Base-by-base conservation (phyloP, 1,140 invertebrate species). In the Sitobion miscanthi region DNA sequence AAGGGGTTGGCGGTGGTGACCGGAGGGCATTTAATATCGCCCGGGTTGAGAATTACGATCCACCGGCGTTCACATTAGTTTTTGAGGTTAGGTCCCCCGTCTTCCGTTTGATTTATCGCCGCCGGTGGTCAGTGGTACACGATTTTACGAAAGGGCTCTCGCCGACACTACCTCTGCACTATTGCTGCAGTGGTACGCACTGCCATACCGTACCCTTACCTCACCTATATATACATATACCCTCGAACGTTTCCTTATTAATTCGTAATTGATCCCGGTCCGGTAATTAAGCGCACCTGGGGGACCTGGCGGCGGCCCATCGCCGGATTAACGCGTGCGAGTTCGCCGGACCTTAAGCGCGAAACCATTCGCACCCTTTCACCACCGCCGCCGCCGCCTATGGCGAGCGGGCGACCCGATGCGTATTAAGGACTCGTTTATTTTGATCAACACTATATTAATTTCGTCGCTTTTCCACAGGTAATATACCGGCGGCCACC, bases 251-350 rank as follows among this genome's bases (percentile, higher is more conserved):
- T 93, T 93, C 91, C 91, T 93, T 93, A 93, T 93, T 93, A 93
- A 93, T 93, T 93, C 91, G 91, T 93, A 93, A 93, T 93, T 93
- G 91, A 93, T 93, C 91, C 91, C 91, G 91, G 91, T 54, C 91
- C 91, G 91, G 91, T 93, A 93, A 93, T 93, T 93, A 93, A 93
- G 91, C 91, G 91, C 91, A 93, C 91, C 91, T 93, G 91, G 82
- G 82, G 77, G 91, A 93, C 82, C 42, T 62, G 91, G 77, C 52
- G 54, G 88, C 38, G 35, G 82, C 47, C 82, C 49, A 42, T 93
- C 82, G 91, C 47, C 82, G 82, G 91, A 93, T 93, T 93, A 93
- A 93, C 91, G 91, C 82, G 45, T 35, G 30, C 17, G 52, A 47
- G 30, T 91, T 47, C 90, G 90, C 77, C 77, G 91, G 90, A 92